Evolutionary conservation across 2,797 vertebrate genomes (phyloP).

Genomic region (Sebastes miniatus): DNA sequence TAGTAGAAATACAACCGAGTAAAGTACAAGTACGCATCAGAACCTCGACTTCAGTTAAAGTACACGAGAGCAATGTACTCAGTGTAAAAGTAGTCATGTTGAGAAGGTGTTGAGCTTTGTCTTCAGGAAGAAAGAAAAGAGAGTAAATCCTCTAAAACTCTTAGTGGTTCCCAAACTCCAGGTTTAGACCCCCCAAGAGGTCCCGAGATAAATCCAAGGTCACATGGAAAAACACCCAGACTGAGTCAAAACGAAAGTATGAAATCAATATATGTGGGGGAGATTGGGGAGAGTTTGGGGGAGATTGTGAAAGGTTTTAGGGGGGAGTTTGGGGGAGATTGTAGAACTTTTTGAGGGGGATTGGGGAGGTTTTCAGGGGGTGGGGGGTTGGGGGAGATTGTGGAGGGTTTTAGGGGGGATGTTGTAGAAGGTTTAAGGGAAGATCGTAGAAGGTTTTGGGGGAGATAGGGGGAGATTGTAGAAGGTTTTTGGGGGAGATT

Average conservation of each 20-base stretch:
- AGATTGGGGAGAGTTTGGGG: neutral
- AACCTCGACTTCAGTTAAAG: neutral
- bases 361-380: no score
- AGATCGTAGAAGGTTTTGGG: no score
- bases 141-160: slow-evolving; percentile 21
- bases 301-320: neutral
- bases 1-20: neutral
- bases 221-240: neutral
- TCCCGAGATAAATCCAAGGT: neutral
- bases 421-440: no score
- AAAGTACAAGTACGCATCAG: neutral
- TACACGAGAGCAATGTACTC: neutral
- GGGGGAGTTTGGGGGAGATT: no score
- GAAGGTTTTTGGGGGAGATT: no score
- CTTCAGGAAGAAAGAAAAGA: neutral
- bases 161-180: neutral
- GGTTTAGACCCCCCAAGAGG: slow-evolving; percentile 28
- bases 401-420: no score
- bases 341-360: neutral
- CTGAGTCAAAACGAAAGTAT: neutral
- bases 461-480: no score
- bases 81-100: neutral
- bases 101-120: neutral
- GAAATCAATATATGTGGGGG: neutral
- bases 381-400: neutral